Evolutionary conservation across 2,113 vertebrate genomes (phyloP).

Genomic region (Microtus montanus): DNA sequence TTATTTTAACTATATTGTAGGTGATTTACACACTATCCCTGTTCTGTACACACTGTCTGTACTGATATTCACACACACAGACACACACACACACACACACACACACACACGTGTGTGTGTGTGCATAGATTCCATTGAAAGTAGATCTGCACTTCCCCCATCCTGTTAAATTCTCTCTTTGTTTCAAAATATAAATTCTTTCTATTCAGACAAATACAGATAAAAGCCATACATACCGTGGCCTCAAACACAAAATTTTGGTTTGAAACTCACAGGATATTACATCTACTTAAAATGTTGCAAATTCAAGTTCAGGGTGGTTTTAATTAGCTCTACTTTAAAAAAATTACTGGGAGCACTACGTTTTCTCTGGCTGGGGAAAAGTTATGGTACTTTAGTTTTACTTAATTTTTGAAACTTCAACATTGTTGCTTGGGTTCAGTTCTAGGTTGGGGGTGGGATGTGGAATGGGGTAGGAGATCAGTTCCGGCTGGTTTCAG

Average conservation of each 20-base stretch:
- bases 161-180: constrained; percentile 11
- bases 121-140: background rate
- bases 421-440: constrained; percentile 57
- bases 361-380: background rate
- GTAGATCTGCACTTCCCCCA: background rate
- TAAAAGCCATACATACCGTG: background rate
- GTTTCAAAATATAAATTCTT: constrained; percentile 20
- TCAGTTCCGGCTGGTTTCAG: constrained; percentile 60
- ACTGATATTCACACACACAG: background rate
- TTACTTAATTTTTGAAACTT: constrained; percentile 43
- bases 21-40: constrained; percentile 20
- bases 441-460: constrained; percentile 36
- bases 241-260: background rate
- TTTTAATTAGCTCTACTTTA: constrained; percentile 37
- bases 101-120: background rate
- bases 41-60: background rate
- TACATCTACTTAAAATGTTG: background rate
- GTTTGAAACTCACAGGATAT: constrained; percentile 21
- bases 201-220: background rate
- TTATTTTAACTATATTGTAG: constrained; percentile 61
- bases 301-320: background rate
- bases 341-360: constrained; percentile 20
- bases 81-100: background rate
- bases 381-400: constrained; percentile 1
- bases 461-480: background rate